Percentiles rank a stretch among this genome's conserved stretches.
Evolutionary conservation across 2,113 vertebrate species (phyloP).

Genomic region (Myodes glareolus): DNA sequence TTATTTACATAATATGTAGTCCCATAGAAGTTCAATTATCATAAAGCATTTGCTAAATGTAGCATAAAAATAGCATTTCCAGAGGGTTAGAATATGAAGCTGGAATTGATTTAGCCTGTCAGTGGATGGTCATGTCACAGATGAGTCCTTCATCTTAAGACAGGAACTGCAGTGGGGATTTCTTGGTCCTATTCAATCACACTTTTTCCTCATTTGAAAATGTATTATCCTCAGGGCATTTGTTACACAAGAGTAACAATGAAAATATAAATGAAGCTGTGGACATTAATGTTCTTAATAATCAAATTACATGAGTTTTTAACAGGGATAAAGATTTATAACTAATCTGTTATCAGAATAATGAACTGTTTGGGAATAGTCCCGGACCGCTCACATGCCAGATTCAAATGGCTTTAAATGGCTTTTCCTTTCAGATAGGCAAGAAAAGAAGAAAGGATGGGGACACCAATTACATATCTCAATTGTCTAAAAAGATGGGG

Average conservation of each 20-base stretch:
- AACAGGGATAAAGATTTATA: background rate
- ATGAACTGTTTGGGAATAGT: background rate
- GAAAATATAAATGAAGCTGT: background rate
- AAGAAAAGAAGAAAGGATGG: background rate
- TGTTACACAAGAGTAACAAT: background rate
- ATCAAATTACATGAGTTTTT: background rate
- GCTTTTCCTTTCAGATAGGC: background rate
- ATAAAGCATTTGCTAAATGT: conserved; percentile 87
- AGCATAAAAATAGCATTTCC: conserved; percentile 85
- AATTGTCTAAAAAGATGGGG: background rate
- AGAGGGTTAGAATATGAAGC: conserved; percentile 59
- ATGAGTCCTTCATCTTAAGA: conserved; percentile 51
- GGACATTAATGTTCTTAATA: background rate
- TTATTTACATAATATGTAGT: conserved; percentile 86
- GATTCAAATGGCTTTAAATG: background rate
- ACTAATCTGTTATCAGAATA: background rate
- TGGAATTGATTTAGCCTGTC: conserved; percentile 69
- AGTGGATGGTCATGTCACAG: background rate
- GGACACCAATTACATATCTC: background rate
- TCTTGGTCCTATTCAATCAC: background rate
- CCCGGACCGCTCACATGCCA: background rate
- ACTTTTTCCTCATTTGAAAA: background rate
- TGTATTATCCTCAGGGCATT: background rate
- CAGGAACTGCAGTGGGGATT: background rate
- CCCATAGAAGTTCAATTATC: conserved; percentile 85